Percentiles rank a stretch among this genome's conserved stretches.
These are phyloP conservation scores for Diplodus puntazzo DNA, from an alignment of 2,797 vertebrate species.

Conservation along the genomic window DNA sequence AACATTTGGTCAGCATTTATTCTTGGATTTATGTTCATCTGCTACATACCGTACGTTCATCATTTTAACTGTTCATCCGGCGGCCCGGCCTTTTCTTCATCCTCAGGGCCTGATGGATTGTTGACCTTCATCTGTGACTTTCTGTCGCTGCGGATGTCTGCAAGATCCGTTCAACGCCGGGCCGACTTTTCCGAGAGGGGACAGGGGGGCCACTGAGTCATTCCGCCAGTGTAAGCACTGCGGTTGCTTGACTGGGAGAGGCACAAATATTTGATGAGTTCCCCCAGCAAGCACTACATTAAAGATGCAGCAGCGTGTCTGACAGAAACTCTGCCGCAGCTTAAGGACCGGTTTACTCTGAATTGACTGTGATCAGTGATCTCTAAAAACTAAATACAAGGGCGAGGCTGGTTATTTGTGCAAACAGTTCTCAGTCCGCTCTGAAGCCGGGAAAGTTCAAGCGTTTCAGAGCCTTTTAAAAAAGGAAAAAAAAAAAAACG, in stretches of 20 bases:
- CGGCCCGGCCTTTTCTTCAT: constrained; percentile 31
- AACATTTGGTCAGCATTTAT: constrained; percentile 55
- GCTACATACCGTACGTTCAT: constrained; percentile 39
- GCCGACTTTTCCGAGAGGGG: constrained; percentile 54
- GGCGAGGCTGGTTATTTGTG: constrained; percentile 4
- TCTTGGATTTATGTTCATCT: constrained; percentile 60
- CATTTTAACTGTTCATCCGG: constrained; percentile 59
- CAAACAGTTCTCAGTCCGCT: constrained; percentile 44
- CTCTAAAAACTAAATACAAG: constrained; percentile 35
- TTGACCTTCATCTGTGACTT: constrained; percentile 76
- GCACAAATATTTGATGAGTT: constrained; percentile 86
- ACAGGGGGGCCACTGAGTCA: constrained; percentile 51
- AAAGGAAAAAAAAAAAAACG: neutral
- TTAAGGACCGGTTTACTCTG: constrained; percentile 62
- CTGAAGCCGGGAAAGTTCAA: constrained; percentile 23
- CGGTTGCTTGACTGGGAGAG: constrained; percentile 70
- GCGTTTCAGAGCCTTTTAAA: neutral
- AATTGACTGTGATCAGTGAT: constrained; percentile 61
- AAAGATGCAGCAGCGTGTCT: constrained; percentile 81
- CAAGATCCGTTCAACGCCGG: constrained; percentile 55
- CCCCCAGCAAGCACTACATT: constrained; percentile 71
- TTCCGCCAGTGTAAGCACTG: constrained; percentile 66
- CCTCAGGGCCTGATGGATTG: constrained; percentile 61
- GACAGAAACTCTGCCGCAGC: constrained; percentile 63
- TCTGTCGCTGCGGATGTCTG: constrained; percentile 74